These are phyloP conservation scores for Pseudopodoces humilis DNA, from an alignment of 2,113 vertebrate species.

Conservation along the genomic window DNA sequence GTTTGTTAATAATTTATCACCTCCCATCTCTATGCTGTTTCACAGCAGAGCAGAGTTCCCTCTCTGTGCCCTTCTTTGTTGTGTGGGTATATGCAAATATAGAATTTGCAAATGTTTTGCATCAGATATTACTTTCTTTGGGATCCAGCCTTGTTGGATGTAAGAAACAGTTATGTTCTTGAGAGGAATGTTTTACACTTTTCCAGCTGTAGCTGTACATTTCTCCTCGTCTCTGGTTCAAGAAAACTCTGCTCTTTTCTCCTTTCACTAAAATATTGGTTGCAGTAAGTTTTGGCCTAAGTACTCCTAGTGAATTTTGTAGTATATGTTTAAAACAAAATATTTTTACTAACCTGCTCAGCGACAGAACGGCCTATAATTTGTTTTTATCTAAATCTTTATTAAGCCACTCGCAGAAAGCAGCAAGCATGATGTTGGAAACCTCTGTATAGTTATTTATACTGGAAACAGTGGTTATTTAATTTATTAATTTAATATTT, in stretches of 20 bases:
- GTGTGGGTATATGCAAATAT: background rate
- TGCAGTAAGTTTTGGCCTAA: background rate
- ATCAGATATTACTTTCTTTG: background rate
- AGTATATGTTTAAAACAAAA: background rate
- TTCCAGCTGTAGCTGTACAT: background rate
- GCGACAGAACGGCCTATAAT: background rate
- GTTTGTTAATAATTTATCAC: conserved; percentile 34
- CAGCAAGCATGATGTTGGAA: background rate
- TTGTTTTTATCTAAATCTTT: background rate
- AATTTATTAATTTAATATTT: too few species aligned
- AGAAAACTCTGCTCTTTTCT: background rate
- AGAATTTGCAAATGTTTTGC: background rate
- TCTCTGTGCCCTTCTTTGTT: background rate
- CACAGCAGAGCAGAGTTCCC: background rate
- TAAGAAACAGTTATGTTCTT: background rate
- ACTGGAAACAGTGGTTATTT: background rate
- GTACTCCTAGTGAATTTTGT: background rate
- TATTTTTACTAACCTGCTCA: background rate
- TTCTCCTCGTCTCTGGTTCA: background rate
- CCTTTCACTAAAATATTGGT: background rate
- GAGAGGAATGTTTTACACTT: background rate
- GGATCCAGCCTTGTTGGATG: background rate
- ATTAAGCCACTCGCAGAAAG: background rate
- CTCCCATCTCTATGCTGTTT: background rate
- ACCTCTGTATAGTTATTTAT: background rate